Conservation (phyloP, 2,113 vertebrate genomes). For the Cephalopholis sonnerati region DNA sequence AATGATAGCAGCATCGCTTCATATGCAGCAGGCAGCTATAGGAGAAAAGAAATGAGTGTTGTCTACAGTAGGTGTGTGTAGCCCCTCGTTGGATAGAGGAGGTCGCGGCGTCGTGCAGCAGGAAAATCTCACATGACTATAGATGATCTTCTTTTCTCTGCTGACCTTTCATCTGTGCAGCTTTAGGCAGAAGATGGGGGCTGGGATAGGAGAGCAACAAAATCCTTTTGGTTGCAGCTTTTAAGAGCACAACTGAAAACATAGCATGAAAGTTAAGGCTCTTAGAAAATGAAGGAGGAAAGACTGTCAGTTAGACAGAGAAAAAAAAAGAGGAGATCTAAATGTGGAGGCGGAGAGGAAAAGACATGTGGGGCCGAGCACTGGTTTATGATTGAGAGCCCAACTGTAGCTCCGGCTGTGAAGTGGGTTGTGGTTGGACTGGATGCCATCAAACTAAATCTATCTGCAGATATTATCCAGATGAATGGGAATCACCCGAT, state of each 20-base stretch:
- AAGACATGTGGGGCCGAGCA: neutral
- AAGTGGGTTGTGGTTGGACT: neutral
- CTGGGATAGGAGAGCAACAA: neutral
- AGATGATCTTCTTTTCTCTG: constrained; percentile 41
- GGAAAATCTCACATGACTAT: constrained; percentile 44
- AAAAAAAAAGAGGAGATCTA: neutral
- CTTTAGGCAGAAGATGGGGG: constrained; percentile 14
- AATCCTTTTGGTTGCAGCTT: constrained; percentile 28
- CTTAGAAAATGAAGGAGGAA: constrained; percentile 4
- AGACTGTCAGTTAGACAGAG: constrained; percentile 1
- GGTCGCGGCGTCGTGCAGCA: neutral
- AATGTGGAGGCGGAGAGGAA: neutral
- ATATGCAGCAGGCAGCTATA: constrained; percentile 30
- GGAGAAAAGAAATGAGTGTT: constrained; percentile 14
- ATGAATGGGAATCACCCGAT: constrained; percentile 61
- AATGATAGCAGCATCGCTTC: constrained; percentile 64
- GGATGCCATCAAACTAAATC: constrained; percentile 32
- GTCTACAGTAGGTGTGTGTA: constrained; percentile 28
- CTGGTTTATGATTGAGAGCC: neutral
- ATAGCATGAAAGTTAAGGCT: constrained; percentile 11
- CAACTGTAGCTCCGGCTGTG: neutral
- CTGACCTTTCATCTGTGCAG: constrained; percentile 50
- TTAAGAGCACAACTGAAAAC: neutral
- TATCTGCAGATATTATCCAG: constrained; percentile 49
- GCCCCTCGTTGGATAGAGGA: constrained; percentile 14